These are phyloP conservation scores for Cardinalis cardinalis DNA, from an alignment of 2,113 vertebrate genomes.

Conservation along the genomic window DNA sequence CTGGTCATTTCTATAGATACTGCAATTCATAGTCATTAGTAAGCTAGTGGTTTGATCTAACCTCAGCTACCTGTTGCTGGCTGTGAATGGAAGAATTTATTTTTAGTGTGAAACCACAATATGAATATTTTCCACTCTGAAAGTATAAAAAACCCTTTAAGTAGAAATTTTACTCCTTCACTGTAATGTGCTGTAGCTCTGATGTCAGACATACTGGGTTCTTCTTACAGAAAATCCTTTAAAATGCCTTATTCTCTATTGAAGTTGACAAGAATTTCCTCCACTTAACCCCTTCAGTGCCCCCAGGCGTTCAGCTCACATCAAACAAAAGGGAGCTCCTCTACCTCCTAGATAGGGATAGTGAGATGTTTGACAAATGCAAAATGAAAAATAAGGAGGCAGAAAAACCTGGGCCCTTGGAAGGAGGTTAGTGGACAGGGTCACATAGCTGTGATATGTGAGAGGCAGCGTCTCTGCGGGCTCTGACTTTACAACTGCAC, in stretches of 20 bases:
- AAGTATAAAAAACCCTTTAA: slow-evolving; percentile 52
- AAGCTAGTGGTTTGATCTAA: slow-evolving; percentile 36
- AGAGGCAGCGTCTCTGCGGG: not conserved
- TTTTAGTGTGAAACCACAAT: slow-evolving; percentile 49
- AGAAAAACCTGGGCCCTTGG: not conserved
- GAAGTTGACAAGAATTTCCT: slow-evolving; percentile 50
- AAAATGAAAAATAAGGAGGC: not conserved
- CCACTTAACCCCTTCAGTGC: slow-evolving; percentile 47
- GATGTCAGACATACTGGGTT: slow-evolving; percentile 34
- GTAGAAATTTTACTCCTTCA: slow-evolving; percentile 25
- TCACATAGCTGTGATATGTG: not conserved
- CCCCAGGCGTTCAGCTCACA: not conserved
- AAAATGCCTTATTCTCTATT: slow-evolving; percentile 33
- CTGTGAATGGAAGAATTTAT: slow-evolving; percentile 60
- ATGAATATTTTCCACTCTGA: slow-evolving; percentile 54
- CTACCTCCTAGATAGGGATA: not conserved
- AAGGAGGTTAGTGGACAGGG: not conserved
- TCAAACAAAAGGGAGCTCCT: slow-evolving; percentile 38
- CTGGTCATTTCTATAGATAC: slow-evolving; percentile 59
- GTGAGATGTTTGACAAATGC: slow-evolving; percentile 35
- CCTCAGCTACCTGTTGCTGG: slow-evolving; percentile 57
- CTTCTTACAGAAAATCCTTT: slow-evolving; percentile 43
- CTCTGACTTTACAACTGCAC: not conserved
- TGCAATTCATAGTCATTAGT: slow-evolving; percentile 37
- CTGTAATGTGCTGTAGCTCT: slow-evolving; percentile 24